Percentiles rank a stretch among this genome's conserved stretches.
These are phyloP conservation scores for Antigone vipio DNA, from an alignment of 2,113 vertebrate genomes.

Conservation along the genomic window DNA sequence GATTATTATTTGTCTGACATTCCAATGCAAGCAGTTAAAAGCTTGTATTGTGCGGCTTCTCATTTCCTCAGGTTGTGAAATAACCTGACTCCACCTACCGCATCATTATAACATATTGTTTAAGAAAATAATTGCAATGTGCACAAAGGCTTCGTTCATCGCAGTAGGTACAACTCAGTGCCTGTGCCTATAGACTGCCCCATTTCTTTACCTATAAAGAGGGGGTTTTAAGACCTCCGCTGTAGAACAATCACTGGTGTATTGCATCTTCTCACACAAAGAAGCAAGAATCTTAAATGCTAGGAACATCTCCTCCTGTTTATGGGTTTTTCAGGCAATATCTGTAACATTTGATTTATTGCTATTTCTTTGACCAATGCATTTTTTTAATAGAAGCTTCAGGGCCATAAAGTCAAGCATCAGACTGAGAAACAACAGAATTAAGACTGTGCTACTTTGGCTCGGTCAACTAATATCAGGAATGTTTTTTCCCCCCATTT, in stretches of 20 bases:
- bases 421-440: not conserved
- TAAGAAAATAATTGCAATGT: not conserved
- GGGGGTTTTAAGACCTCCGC: not conserved
- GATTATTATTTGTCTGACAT: not conserved
- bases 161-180: not conserved
- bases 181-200: not conserved
- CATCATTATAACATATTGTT: not conserved
- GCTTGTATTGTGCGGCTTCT: not conserved
- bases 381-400: not conserved
- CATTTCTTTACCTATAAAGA: not conserved
- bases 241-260: not conserved
- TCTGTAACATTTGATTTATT: not conserved
- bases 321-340: not conserved
- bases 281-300: not conserved
- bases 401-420: not conserved
- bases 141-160: not conserved
- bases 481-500: not conserved
- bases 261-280: not conserved
- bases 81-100: not conserved
- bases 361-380: not conserved
- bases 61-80: not conserved
- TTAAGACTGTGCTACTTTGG: not conserved
- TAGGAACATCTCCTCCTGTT: not conserved
- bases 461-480: not conserved
- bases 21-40: not conserved